Base-by-base conservation (phyloP, 1,140 invertebrate genomes). In the Drosophila azteca region DNA sequence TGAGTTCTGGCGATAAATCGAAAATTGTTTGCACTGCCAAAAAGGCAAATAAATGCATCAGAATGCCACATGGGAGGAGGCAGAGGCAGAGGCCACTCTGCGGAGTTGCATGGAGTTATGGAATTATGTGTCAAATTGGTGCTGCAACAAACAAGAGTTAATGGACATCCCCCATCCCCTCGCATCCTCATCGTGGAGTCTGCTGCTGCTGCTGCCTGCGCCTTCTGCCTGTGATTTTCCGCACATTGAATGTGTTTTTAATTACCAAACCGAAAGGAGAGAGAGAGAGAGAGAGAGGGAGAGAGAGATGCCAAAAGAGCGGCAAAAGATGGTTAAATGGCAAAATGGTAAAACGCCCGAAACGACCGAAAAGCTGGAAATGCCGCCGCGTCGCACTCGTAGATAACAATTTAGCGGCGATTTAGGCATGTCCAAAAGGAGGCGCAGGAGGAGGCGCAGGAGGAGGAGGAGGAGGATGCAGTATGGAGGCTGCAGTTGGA, bases 231-330 rank as follows among this genome's bases (percentile, higher is more conserved):
- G 83, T 88, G 83, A 89, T 88, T 88, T 88, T 88, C 79, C 84
- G 76, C 83, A 88, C 83, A 89, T 88, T 88, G 83, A 88, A 88
- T 88, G 83, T 79, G 74, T 88, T 88, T 88, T 88, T 88, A 88
- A 88, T 88, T 88, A 88, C 83, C 83, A 39, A 60, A 55, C 75
- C 35, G 35, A 39, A 39, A 13, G 13, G 35, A 13, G 35, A 5
- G 35, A 13, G 11, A 39, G 66, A 8, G 8, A 31, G 31, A 31
- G 3, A 26, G 24, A 5, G 24, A 31, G 64, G 45, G 15, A 43
- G 35, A 39, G 13, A 75, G 66, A 79, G 70, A 82, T 70, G 70
- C 75, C 75, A 69, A 76, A 54, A 61, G 57, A 68, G 49, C 73
- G 58, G 70, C 75, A 74, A 39, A 53, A 49, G 55, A 58, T 39